phyloP scores from a whole-genome alignment of 2,797 vertebrate genomes.

The Sebastes melanostomus region DNA sequence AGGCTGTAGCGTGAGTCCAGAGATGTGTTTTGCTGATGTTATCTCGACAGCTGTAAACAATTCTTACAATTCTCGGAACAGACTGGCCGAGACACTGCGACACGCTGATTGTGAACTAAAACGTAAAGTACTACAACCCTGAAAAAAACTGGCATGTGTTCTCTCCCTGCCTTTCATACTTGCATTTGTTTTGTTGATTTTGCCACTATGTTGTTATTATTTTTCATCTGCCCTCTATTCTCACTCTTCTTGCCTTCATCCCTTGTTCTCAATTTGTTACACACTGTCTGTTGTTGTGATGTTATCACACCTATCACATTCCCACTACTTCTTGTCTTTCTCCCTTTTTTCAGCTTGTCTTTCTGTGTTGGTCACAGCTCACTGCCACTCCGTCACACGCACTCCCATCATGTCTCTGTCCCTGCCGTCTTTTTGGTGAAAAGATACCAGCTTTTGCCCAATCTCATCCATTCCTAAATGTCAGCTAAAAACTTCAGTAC shows the following conservation, averaged over 20 bases:
- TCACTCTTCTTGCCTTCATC: not conserved
- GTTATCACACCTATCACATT: slow-evolving; percentile 61
- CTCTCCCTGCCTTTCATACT: not conserved
- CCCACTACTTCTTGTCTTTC: slow-evolving; percentile 40
- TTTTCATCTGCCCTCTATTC: not conserved
- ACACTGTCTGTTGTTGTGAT: slow-evolving; percentile 24
- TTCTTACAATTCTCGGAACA: slow-evolving; percentile 49
- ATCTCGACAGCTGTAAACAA: slow-evolving; percentile 75
- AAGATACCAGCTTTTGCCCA: not conserved
- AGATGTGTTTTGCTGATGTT: slow-evolving; percentile 78
- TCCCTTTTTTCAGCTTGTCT: slow-evolving; percentile 45
- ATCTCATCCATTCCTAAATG: slow-evolving; percentile 4
- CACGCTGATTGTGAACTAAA: slow-evolving; percentile 43
- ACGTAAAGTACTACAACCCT: slow-evolving; percentile 17
- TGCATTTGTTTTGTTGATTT: not conserved
- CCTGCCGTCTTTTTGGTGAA: not conserved
- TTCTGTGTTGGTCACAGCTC: slow-evolving; percentile 60
- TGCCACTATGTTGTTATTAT: not conserved
- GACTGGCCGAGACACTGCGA: slow-evolving; percentile 41
- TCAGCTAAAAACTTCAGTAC: not conserved
- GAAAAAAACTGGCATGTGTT: not conserved
- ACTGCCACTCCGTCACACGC: slow-evolving; percentile 64
- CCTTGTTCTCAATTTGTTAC: slow-evolving; percentile 23
- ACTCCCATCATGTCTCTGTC: slow-evolving; percentile 36
- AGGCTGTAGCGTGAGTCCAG: slow-evolving; percentile 73